Evolutionary conservation across 2,888 invertebrate genomes (phyloP).

Genomic region (Conistra vaccinii): DNA sequence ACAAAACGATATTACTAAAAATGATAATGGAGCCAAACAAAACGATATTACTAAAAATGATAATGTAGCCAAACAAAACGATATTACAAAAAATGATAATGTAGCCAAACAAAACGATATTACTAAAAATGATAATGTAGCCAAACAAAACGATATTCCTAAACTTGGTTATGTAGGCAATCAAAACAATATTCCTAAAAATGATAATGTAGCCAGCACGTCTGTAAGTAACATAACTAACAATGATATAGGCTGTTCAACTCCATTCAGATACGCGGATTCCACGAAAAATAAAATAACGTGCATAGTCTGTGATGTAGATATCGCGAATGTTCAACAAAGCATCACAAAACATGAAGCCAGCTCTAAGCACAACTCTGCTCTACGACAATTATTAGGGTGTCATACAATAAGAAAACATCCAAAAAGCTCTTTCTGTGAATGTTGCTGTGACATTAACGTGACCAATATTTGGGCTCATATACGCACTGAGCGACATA

Average conservation of each 20-base stretch:
- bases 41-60: not conserved
- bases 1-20: too few species aligned
- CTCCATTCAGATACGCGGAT: not conserved
- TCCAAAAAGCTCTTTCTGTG: not conserved
- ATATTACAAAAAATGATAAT: not conserved
- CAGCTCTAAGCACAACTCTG: not conserved
- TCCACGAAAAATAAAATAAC: not conserved
- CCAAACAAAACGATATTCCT: not conserved
- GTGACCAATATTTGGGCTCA: not conserved
- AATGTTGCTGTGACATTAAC: not conserved
- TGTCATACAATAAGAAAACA: not conserved
- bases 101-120: rapidly evolving
- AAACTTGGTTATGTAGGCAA: not conserved
- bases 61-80: not conserved
- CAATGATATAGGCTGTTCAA: not conserved
- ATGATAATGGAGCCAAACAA: not conserved
- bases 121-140: not conserved
- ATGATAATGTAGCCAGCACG: not conserved
- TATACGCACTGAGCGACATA: not conserved
- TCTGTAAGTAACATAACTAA: not conserved
- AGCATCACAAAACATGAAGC: not conserved
- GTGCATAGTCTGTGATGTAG: constrained; percentile 3
- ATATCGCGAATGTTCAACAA: not conserved
- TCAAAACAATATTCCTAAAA: rapidly evolving
- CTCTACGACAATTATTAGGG: not conserved